These are phyloP conservation scores for Drosophila neutralis DNA, from an alignment of 2,888 invertebrate genomes.

Conservation along the genomic window DNA sequence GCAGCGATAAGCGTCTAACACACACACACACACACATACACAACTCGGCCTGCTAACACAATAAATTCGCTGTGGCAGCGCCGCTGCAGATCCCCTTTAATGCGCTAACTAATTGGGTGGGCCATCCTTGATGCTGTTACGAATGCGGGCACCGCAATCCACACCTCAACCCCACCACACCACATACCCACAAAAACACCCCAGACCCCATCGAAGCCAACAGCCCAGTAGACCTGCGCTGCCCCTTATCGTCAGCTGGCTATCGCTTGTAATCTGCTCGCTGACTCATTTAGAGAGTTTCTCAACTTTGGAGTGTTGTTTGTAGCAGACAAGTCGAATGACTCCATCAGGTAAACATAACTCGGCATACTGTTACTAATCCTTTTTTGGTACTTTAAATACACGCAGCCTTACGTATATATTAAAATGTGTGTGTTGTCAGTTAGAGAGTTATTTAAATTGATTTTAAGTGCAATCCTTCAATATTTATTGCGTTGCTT, in stretches of 20 bases:
- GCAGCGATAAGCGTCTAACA: constrained; percentile 69
- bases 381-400: neutral
- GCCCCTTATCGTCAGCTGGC: constrained; percentile 63
- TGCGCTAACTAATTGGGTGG: constrained; percentile 78
- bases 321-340: constrained; percentile 5
- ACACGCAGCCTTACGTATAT: neutral
- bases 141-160: constrained; percentile 46
- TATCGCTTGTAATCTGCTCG: constrained; percentile 71
- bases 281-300: constrained; percentile 37
- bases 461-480: neutral
- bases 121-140: constrained; percentile 19
- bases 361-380: neutral
- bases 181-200: neutral
- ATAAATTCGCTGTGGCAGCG: constrained; percentile 64
- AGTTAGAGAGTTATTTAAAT: neutral
- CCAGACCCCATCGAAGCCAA: neutral
- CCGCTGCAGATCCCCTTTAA: constrained; percentile 71
- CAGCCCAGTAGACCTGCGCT: constrained; percentile 40
- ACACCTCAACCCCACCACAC: neutral
- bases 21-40: constrained; percentile 42
- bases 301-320: constrained; percentile 11
- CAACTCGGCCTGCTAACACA: constrained; percentile 60
- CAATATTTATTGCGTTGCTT: neutral
- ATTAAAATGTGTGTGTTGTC: neutral
- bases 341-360: neutral